These are phyloP conservation scores for Phrynocephalus guinanensis DNA, from an alignment of 2,797 vertebrate species.

Conservation along the genomic window DNA sequence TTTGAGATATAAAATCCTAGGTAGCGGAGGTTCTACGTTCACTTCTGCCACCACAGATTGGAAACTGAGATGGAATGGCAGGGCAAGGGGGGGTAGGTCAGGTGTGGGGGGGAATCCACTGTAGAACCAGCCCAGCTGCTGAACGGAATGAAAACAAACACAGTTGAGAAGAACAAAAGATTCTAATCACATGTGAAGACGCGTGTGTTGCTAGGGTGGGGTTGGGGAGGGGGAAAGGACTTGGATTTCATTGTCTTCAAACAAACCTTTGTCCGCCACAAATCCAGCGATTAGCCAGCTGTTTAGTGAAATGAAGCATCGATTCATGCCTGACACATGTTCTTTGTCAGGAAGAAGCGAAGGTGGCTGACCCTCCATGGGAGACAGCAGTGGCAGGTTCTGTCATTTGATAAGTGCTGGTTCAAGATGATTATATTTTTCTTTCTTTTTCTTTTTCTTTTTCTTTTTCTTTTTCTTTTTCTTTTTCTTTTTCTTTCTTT, in stretches of 20 bases:
- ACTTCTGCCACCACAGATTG: not conserved
- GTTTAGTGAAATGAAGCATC: conserved; percentile 74
- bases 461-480: too few relatives aligned
- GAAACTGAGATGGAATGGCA: not conserved
- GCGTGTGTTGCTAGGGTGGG: too few relatives aligned
- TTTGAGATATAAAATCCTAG: not conserved
- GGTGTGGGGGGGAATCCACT: not conserved
- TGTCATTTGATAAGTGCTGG: conserved; percentile 73
- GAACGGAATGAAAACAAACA: conserved; percentile 22
- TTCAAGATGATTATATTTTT: conserved; percentile 52
- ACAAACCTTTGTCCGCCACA: conserved; percentile 47
- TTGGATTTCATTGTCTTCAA: conserved; percentile 68
- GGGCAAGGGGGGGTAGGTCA: not conserved
- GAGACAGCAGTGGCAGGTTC: conserved; percentile 62
- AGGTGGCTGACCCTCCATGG: conserved; percentile 70
- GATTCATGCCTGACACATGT: conserved; percentile 66
- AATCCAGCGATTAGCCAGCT: conserved; percentile 68
- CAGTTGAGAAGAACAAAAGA: not conserved
- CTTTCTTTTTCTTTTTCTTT: too few relatives aligned
- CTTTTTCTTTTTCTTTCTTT: too few relatives aligned
- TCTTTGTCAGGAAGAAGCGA: conserved; percentile 66
- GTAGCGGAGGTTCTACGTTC: not conserved
- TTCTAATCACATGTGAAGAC: not conserved
- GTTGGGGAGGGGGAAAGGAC: not conserved
- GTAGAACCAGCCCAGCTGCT: not conserved